Percentiles rank a stretch among this genome's conserved stretches.
phyloP scores from a whole-genome alignment of 2,113 vertebrate genomes.

The Donacobius atricapilla region DNA sequence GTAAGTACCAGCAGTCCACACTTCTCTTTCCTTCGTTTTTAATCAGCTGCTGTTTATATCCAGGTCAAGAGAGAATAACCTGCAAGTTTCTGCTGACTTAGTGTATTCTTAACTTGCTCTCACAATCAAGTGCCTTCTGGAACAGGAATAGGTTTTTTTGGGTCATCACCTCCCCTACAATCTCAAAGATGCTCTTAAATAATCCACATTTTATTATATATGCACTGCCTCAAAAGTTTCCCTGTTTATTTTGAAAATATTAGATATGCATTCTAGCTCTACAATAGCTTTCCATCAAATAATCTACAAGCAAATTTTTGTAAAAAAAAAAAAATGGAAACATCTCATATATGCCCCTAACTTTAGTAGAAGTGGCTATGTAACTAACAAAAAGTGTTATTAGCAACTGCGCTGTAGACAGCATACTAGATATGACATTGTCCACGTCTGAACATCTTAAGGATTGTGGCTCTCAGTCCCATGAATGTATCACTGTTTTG shows the following conservation, averaged over 20 bases:
- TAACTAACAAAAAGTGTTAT: background rate
- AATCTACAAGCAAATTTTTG: no score
- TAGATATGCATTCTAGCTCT: background rate
- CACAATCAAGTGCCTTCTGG: background rate
- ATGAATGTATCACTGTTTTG: background rate
- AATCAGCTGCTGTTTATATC: background rate
- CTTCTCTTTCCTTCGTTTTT: background rate
- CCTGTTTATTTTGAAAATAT: background rate
- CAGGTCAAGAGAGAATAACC: background rate
- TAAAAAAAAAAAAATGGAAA: background rate
- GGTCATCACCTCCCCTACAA: background rate
- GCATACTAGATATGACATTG: background rate
- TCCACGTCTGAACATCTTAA: background rate
- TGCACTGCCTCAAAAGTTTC: background rate
- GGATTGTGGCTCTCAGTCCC: background rate
- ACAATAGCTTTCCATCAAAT: background rate
- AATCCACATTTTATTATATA: background rate
- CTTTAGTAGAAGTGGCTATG: background rate
- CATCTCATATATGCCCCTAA: rapidly evolving
- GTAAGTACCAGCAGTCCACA: background rate
- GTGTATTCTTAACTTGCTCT: background rate
- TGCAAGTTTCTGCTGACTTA: background rate
- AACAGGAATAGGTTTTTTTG: background rate
- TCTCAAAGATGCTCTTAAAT: background rate
- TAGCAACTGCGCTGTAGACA: background rate